Conservation (phyloP, 2,888 invertebrate species). For the Ennomos fuscantarius region DNA sequence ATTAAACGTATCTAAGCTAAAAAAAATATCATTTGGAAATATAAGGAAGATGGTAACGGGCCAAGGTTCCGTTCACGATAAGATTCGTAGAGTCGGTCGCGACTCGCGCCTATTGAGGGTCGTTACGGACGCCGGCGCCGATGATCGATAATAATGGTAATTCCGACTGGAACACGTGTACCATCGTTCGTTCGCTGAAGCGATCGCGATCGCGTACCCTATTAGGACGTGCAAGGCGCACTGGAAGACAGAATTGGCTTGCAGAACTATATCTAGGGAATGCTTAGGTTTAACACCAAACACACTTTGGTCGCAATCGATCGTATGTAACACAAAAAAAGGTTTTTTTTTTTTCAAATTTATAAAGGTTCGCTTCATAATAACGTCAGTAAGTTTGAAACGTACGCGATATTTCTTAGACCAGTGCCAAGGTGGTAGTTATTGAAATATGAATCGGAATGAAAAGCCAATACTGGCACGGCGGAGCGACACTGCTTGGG, state of each 20-base stretch:
- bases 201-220: conserved; percentile 74
- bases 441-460: conserved; percentile 30
- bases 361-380: conserved; percentile 1
- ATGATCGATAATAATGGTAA: conserved; percentile 86
- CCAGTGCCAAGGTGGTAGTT: conserved; percentile 4
- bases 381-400: not conserved
- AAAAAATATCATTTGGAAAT: conserved; percentile 65
- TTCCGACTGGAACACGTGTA: conserved; percentile 80
- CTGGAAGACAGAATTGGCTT: conserved; percentile 67
- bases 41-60: conserved; percentile 63
- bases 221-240: conserved; percentile 74
- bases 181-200: conserved; percentile 68
- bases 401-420: not conserved
- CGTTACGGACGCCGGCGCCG: conserved; percentile 78
- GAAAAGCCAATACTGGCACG: conserved; percentile 39
- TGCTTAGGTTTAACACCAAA: conserved; percentile 35
- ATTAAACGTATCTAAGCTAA: conserved; percentile 39
- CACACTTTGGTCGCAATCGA: conserved; percentile 33
- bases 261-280: conserved; percentile 27
- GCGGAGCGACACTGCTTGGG: conserved; percentile 42
- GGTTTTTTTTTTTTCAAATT: conserved; percentile 39
- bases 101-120: conserved; percentile 78
- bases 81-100: conserved; percentile 64
- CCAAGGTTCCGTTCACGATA: conserved; percentile 59
- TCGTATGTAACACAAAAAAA: conserved; percentile 33